Evolutionary conservation across 1,140 invertebrate genomes (phyloP).

Genomic region (Drosophila sp.): DNA sequence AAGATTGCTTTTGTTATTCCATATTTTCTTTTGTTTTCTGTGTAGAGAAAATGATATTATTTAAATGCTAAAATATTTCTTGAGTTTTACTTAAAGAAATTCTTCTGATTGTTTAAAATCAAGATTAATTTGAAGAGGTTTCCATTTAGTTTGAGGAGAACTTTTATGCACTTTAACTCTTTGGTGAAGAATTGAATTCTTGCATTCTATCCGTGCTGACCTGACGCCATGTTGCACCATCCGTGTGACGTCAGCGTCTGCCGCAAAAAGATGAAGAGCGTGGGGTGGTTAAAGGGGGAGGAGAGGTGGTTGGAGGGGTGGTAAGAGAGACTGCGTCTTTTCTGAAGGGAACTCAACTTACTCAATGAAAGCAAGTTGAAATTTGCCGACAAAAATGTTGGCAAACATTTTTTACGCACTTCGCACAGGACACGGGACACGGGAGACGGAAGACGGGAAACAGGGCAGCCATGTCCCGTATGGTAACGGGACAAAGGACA

Average conservation of each 20-base stretch:
- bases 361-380: slow-evolving; percentile 6
- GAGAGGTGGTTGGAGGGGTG: background rate
- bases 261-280: background rate
- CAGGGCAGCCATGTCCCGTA: background rate
- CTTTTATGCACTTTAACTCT: no score
- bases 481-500: slow-evolving; percentile 32
- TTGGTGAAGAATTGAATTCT: no score
- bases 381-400: slow-evolving; percentile 29
- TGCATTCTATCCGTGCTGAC: no score
- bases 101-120: background rate
- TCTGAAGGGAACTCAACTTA: background rate
- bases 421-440: slow-evolving; percentile 28
- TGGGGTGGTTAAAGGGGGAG: background rate
- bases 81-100: no score
- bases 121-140: background rate
- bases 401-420: slow-evolving; percentile 59
- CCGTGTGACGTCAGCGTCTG: slow-evolving; percentile 12
- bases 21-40: no score
- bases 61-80: no score
- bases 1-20: no score
- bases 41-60: no score
- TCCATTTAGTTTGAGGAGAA: no score
- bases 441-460: slow-evolving; percentile 15
- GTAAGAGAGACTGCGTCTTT: background rate
- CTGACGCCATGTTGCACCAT: background rate